Evolutionary conservation across 2,797 vertebrate genomes (phyloP).

Genomic region (Acipenser oxyrinchus): DNA sequence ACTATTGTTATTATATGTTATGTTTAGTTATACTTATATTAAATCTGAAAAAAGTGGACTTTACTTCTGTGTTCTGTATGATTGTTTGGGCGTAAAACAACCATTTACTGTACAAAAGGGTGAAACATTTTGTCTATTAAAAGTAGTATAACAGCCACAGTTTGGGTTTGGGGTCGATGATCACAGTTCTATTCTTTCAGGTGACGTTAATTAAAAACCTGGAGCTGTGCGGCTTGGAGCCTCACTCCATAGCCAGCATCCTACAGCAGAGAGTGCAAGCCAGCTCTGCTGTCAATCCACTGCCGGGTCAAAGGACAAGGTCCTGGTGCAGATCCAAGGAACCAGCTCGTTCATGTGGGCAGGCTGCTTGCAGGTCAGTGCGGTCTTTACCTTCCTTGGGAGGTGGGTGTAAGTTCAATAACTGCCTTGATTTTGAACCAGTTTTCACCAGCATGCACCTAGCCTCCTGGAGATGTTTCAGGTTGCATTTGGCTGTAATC

Average conservation of each 20-base stretch:
- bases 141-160: too few relatives aligned
- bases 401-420: neutral
- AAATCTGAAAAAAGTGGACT: too few relatives aligned
- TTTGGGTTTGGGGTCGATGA: too few relatives aligned
- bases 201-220: slow-evolving; percentile 90
- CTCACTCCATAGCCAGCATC: slow-evolving; percentile 58
- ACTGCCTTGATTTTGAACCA: too few relatives aligned
- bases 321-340: slow-evolving; percentile 89
- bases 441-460: too few relatives aligned
- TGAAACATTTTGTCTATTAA: too few relatives aligned
- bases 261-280: slow-evolving; percentile 86
- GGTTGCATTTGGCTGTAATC: neutral
- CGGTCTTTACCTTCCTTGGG: neutral
- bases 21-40: too few relatives aligned
- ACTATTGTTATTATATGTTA: too few relatives aligned
- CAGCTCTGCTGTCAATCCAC: slow-evolving; percentile 67
- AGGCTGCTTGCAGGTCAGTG: slow-evolving; percentile 75
- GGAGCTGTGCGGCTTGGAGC: slow-evolving; percentile 82
- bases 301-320: slow-evolving; percentile 73
- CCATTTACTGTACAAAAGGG: too few relatives aligned
- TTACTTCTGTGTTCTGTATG: too few relatives aligned
- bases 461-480: too few relatives aligned
- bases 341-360: slow-evolving; percentile 80
- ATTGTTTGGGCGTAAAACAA: too few relatives aligned
- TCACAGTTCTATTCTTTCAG: slow-evolving; percentile 39